These are phyloP conservation scores for Pseudachorutes palmiensis DNA, from an alignment of 1,140 invertebrate genomes.

Conservation along the genomic window DNA sequence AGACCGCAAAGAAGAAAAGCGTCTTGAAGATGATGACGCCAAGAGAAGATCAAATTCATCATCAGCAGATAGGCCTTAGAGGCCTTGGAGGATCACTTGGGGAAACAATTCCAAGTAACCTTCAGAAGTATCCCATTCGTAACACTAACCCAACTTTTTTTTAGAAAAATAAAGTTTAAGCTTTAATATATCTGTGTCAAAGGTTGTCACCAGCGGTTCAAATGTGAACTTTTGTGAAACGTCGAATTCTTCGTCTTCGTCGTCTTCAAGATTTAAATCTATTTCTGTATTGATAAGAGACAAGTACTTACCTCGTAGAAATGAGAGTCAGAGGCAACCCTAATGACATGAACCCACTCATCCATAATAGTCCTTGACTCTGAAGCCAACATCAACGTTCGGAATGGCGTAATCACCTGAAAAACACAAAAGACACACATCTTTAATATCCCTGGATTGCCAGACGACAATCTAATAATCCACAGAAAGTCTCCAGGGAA, in stretches of 20 bases:
- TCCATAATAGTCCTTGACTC: slow-evolving; percentile 79
- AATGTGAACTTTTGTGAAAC: too few relatives aligned
- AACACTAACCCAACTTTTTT: too few relatives aligned
- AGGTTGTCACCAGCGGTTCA: too few relatives aligned
- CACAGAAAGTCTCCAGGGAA: background rate
- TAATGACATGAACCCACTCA: slow-evolving; percentile 72
- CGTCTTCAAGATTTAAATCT: too few relatives aligned
- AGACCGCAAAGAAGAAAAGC: background rate
- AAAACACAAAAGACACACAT: slow-evolving; percentile 39
- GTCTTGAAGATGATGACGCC: too few relatives aligned
- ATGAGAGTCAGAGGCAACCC: slow-evolving; percentile 61
- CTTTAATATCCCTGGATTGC: slow-evolving; percentile 14
- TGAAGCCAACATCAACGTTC: slow-evolving; percentile 71
- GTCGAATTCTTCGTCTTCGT: too few relatives aligned
- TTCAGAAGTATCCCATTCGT: too few relatives aligned
- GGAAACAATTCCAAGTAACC: too few relatives aligned
- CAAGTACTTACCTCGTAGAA: slow-evolving; percentile 54
- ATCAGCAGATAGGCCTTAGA: background rate
- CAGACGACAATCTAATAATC: background rate
- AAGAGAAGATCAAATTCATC: background rate
- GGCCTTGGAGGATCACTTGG: too few relatives aligned
- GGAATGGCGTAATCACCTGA: slow-evolving; percentile 76
- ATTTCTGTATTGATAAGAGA: too few relatives aligned
- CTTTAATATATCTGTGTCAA: too few relatives aligned
- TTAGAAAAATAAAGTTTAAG: too few relatives aligned